A percentile compares a stretch with the other conserved stretches of the same genome.
Conservation (phyloP, 2,113 vertebrate genomes). For the Eulemur macaco region DNA sequence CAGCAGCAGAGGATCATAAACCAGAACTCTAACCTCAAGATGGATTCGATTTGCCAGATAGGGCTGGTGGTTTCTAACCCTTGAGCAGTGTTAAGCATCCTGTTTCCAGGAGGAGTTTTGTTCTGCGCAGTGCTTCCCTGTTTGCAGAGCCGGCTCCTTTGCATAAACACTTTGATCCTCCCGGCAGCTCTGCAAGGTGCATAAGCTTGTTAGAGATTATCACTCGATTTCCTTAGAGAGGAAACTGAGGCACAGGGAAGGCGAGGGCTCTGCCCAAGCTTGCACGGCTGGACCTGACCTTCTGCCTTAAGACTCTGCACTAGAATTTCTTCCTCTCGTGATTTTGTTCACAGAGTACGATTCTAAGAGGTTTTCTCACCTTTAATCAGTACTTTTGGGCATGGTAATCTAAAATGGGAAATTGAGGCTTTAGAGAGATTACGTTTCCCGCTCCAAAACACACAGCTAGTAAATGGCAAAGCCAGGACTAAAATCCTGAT, state of each 20-base stretch:
- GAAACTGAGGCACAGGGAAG: neutral
- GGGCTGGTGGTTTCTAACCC: constrained; percentile 65
- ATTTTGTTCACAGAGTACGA: neutral
- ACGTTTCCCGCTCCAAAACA: neutral
- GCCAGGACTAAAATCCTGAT: neutral
- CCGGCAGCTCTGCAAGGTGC: neutral
- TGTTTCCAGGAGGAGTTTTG: constrained; percentile 42
- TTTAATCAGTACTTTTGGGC: constrained; percentile 27
- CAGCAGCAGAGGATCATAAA: constrained; percentile 51
- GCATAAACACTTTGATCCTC: neutral
- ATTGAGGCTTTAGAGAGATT: constrained; percentile 11
- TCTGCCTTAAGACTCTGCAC: neutral
- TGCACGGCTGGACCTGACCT: neutral
- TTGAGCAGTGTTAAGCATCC: neutral
- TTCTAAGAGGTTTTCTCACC: neutral
- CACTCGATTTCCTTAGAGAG: neutral
- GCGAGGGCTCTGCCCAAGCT: neutral
- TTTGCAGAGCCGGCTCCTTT: neutral
- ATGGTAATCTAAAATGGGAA: constrained; percentile 40
- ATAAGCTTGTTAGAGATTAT: neutral
- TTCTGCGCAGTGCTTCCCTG: neutral
- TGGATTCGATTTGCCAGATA: constrained; percentile 66
- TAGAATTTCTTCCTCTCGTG: neutral
- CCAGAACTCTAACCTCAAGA: constrained; percentile 57
- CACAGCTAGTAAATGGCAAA: constrained; percentile 24